Conservation (phyloP, 2,113 vertebrate species). For the Platichthys flesus region DNA sequence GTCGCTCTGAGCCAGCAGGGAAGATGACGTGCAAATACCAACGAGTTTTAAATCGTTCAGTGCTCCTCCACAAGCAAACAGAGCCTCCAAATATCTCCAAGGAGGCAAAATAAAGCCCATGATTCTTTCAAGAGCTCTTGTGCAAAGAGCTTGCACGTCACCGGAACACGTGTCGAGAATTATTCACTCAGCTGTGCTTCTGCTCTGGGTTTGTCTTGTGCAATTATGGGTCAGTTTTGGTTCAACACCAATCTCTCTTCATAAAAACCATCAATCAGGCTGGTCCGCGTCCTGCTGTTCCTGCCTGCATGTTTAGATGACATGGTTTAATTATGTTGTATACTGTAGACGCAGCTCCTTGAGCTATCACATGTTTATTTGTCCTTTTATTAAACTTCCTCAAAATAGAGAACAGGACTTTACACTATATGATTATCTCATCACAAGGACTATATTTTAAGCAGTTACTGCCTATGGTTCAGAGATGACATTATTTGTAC, state of each 20-base stretch:
- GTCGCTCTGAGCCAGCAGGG: neutral
- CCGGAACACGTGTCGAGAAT: neutral
- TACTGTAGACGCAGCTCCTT: neutral
- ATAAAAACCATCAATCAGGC: neutral
- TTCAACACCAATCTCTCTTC: neutral
- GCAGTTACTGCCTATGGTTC: neutral
- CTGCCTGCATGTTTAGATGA: neutral
- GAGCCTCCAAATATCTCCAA: neutral
- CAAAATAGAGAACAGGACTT: neutral
- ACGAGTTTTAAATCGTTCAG: neutral
- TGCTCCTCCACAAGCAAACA: neutral
- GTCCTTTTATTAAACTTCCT: neutral
- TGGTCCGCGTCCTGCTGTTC: neutral
- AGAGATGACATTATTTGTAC: neutral
- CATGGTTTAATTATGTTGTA: neutral
- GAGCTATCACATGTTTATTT: neutral
- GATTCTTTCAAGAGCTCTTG: constrained; percentile 26
- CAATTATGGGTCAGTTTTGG: neutral
- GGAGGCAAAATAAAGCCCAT: neutral
- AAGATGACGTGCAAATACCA: neutral
- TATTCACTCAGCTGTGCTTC: neutral
- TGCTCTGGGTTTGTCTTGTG: neutral
- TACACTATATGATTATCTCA: neutral
- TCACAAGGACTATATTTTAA: neutral
- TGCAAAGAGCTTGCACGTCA: neutral